phyloP scores from a whole-genome alignment of 2,888 invertebrate species.

The Melieria crassipennis region DNA sequence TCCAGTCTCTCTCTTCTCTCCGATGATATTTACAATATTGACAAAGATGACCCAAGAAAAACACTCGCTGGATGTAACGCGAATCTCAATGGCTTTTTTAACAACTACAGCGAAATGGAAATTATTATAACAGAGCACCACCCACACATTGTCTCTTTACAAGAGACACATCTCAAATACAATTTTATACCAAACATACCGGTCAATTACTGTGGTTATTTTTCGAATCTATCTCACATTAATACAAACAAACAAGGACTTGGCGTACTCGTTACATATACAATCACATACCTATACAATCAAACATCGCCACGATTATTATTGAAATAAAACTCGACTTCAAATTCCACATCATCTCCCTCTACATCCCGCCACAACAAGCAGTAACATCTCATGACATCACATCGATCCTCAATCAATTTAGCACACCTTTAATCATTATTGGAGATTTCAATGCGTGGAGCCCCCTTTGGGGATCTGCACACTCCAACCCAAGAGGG shows the following conservation, averaged over 20 bases:
- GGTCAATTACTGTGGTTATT: too few relatives aligned
- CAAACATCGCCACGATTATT: constrained; percentile 1
- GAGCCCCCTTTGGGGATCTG: constrained; percentile 27
- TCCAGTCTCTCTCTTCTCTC: too few relatives aligned
- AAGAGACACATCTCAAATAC: constrained; percentile 5
- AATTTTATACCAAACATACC: background rate
- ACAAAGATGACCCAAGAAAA: too few relatives aligned
- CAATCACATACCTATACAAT: background rate
- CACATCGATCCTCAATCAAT: background rate
- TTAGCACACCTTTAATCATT: constrained; percentile 8
- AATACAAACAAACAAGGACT: background rate
- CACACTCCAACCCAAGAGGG: constrained; percentile 10
- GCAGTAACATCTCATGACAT: constrained; percentile 1
- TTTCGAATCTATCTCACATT: too few relatives aligned
- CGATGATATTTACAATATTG: too few relatives aligned
- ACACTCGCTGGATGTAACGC: too few relatives aligned
- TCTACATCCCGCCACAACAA: background rate
- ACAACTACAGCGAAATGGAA: background rate
- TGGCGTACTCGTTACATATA: constrained; percentile 3
- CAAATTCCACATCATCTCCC: background rate
- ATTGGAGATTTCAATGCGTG: constrained; percentile 27
- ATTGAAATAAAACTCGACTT: constrained; percentile 1
- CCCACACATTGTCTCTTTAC: constrained; percentile 1
- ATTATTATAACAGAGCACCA: background rate
- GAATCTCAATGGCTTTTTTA: background rate